These are phyloP conservation scores for Sandelia bainsii DNA, from an alignment of 2,797 vertebrate genomes.

Conservation along the genomic window DNA sequence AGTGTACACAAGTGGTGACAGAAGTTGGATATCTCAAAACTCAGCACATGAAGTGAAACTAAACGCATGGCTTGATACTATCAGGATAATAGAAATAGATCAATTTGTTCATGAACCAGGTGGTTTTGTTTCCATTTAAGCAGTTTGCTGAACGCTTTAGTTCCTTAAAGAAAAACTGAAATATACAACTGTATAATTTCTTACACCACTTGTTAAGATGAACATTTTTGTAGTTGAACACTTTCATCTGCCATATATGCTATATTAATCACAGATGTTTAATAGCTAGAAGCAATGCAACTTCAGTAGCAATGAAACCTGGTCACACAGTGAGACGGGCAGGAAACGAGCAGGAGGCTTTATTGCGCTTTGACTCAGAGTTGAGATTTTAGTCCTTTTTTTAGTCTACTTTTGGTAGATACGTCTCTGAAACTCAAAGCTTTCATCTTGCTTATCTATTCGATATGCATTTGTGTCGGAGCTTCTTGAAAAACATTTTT, in stretches of 20 bases:
- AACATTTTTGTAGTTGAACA: slow-evolving; percentile 48
- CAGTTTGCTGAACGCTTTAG: not conserved
- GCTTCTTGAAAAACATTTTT: slow-evolving; percentile 62
- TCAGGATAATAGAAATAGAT: not conserved
- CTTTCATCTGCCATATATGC: slow-evolving; percentile 55
- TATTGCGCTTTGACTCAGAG: slow-evolving; percentile 53
- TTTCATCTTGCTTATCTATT: slow-evolving; percentile 54
- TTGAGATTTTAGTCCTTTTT: slow-evolving; percentile 26
- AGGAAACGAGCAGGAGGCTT: slow-evolving; percentile 47
- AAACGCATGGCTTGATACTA: not conserved
- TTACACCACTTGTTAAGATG: slow-evolving; percentile 55
- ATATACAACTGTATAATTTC: slow-evolving; percentile 1
- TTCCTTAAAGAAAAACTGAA: not conserved
- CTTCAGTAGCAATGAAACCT: slow-evolving; percentile 49
- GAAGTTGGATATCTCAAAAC: not conserved
- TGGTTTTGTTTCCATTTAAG: slow-evolving; percentile 13
- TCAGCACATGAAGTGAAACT: slow-evolving; percentile 24
- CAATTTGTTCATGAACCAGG: not conserved
- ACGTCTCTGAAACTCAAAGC: slow-evolving; percentile 53
- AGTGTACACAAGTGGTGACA: not conserved
- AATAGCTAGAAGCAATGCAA: slow-evolving; percentile 61
- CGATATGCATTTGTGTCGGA: slow-evolving; percentile 68
- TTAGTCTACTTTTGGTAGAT: slow-evolving; percentile 14
- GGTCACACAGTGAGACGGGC: slow-evolving; percentile 37
- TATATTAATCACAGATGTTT: slow-evolving; percentile 55